phyloP scores from a whole-genome alignment of 2,888 invertebrate species.

The Andrena minutula region DNA sequence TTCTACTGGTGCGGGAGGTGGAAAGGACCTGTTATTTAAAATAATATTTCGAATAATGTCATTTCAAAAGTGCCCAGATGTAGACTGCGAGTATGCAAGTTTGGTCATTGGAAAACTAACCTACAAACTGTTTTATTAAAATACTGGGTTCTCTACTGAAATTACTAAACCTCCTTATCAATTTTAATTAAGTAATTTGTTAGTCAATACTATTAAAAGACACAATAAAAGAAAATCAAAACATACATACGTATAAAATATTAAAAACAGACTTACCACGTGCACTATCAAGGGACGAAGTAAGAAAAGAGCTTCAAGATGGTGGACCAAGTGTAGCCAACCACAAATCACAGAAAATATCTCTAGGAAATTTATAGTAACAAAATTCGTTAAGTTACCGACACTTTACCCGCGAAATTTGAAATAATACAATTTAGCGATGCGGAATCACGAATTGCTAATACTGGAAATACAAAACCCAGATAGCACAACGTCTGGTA shows the following conservation, averaged over 20 bases:
- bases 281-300: slow-evolving; percentile 64
- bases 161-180: not conserved
- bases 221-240: not conserved
- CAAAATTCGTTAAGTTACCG: not conserved
- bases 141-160: not conserved
- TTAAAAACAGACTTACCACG: slow-evolving; percentile 69
- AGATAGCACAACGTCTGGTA: no score
- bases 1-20: no score
- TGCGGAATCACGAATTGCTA: no score
- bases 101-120: slow-evolving; percentile 14
- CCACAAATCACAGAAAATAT: slow-evolving; percentile 16
- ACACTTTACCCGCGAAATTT: not conserved
- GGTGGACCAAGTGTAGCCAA: slow-evolving; percentile 41
- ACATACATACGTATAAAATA: not conserved
- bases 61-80: no score
- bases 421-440: not conserved
- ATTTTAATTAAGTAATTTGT: not conserved
- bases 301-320: slow-evolving; percentile 67
- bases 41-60: no score
- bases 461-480: no score
- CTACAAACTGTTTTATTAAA: slow-evolving; percentile 2
- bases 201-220: not conserved
- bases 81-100: not conserved
- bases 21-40: no score
- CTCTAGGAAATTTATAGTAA: not conserved